Evolutionary conservation across 2,113 vertebrate genomes (phyloP).

Genomic region (Neogobius melanostomus): DNA sequence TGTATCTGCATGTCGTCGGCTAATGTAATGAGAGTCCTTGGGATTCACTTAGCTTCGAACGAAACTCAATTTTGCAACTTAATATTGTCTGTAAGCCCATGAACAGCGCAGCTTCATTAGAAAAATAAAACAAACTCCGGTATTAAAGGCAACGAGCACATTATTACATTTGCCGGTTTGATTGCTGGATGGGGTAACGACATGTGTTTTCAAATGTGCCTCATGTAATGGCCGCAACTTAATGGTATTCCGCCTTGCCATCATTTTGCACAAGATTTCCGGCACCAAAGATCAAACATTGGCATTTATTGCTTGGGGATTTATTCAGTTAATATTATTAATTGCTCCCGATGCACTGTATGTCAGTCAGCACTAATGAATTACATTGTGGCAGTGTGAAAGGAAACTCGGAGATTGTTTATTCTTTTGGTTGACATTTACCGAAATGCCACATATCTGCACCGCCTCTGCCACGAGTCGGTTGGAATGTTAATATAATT

Average conservation of each 20-base stretch:
- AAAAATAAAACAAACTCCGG: slow-evolving; percentile 34
- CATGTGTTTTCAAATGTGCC: slow-evolving; percentile 58
- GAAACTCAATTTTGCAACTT: slow-evolving; percentile 70
- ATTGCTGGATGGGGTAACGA: slow-evolving; percentile 64
- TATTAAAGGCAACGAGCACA: slow-evolving; percentile 63
- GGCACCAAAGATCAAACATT: slow-evolving; percentile 64
- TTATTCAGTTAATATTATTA: slow-evolving; percentile 57
- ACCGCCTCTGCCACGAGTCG: slow-evolving; percentile 44
- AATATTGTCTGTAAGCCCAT: slow-evolving; percentile 58
- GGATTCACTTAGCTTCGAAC: slow-evolving; percentile 65
- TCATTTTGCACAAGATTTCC: slow-evolving; percentile 61
- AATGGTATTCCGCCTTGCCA: slow-evolving; percentile 55
- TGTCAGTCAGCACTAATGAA: slow-evolving; percentile 73
- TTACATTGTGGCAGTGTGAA: slow-evolving; percentile 40
- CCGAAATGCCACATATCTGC: slow-evolving; percentile 75
- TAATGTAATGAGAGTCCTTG: slow-evolving; percentile 69
- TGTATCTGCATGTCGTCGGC: slow-evolving; percentile 53
- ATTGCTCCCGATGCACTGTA: slow-evolving; percentile 54
- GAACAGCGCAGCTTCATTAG: slow-evolving; percentile 57
- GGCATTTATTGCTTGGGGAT: slow-evolving; percentile 59
- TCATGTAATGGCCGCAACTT: slow-evolving; percentile 54
- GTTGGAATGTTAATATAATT: slow-evolving; percentile 67
- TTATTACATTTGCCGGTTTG: slow-evolving; percentile 71
- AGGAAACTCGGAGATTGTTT: slow-evolving; percentile 60
- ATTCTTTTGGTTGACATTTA: slow-evolving; percentile 76